These are phyloP conservation scores for Adrianichthys oophorus DNA, from an alignment of 2,797 vertebrate genomes.

Conservation along the genomic window DNA sequence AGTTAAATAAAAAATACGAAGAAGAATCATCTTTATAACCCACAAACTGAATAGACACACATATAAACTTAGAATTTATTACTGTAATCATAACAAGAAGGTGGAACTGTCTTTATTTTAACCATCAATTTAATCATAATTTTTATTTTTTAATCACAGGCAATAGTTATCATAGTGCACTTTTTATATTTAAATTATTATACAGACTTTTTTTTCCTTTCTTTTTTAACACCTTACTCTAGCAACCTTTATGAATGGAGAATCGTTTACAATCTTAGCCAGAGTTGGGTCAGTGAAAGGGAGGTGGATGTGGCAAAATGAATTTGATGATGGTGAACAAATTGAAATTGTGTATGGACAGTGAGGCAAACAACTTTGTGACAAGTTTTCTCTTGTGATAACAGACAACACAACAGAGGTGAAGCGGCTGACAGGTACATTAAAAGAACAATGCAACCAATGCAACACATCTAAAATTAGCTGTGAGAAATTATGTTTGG, in stretches of 20 bases:
- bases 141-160: constrained; percentile 78
- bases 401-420: constrained; percentile 55
- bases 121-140: constrained; percentile 81
- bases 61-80: constrained; percentile 79
- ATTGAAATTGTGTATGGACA: constrained; percentile 55
- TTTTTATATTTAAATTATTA: constrained; percentile 84
- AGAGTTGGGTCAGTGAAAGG: constrained; percentile 75
- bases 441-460: constrained; percentile 45
- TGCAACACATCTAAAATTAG: constrained; percentile 52
- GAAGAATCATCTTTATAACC: constrained; percentile 13
- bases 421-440: constrained; percentile 49
- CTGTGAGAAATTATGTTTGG: constrained; percentile 31
- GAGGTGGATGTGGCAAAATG: constrained; percentile 57
- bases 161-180: constrained; percentile 85
- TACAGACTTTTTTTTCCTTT: constrained; percentile 77
- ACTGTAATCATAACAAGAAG: constrained; percentile 81
- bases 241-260: constrained; percentile 79
- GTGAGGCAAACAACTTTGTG: constrained; percentile 64
- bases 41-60: constrained; percentile 60
- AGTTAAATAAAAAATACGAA: neutral
- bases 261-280: constrained; percentile 83
- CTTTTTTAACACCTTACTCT: constrained; percentile 80
- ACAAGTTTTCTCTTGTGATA: constrained; percentile 57
- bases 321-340: constrained; percentile 60
- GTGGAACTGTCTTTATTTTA: constrained; percentile 80